Conservation (phyloP, 2,113 vertebrate species). For the Calidris pugnax region DNA sequence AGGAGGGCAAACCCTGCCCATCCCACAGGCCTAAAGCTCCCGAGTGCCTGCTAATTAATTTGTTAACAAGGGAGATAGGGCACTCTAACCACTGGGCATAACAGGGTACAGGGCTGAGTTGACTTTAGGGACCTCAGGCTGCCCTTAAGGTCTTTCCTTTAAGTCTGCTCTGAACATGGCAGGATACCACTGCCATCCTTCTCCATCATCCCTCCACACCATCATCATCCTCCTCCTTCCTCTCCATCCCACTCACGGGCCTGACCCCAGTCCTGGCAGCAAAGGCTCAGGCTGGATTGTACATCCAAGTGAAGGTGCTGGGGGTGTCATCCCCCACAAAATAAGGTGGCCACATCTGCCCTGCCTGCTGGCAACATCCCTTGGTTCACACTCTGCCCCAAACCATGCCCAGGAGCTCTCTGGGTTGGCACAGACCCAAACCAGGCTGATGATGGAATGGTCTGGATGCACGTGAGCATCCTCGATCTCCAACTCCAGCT, state of each 20-base stretch:
- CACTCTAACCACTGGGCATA: background rate
- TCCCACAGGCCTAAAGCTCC: background rate
- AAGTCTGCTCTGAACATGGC: background rate
- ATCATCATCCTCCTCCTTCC: background rate
- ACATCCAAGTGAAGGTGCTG: background rate
- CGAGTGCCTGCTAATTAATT: background rate
- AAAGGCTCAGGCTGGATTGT: no score
- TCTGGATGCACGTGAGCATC: rapidly evolving
- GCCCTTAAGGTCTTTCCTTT: background rate
- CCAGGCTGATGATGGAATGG: rapidly evolving
- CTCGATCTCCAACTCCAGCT: background rate
- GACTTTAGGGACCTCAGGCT: background rate
- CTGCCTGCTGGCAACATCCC: rapidly evolving
- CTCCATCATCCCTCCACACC: rapidly evolving
- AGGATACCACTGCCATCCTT: background rate
- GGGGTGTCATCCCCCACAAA: background rate
- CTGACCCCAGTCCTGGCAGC: background rate
- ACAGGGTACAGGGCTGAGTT: rapidly evolving
- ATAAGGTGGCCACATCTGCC: background rate
- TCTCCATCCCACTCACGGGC: rapidly evolving
- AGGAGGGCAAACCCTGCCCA: background rate
- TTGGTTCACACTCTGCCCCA: no score
- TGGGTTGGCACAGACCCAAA: background rate
- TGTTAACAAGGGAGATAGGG: background rate
- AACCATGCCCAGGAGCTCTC: rapidly evolving